phyloP scores from a whole-genome alignment of 2,888 invertebrate genomes.

The Syrphus vitripennis region DNA sequence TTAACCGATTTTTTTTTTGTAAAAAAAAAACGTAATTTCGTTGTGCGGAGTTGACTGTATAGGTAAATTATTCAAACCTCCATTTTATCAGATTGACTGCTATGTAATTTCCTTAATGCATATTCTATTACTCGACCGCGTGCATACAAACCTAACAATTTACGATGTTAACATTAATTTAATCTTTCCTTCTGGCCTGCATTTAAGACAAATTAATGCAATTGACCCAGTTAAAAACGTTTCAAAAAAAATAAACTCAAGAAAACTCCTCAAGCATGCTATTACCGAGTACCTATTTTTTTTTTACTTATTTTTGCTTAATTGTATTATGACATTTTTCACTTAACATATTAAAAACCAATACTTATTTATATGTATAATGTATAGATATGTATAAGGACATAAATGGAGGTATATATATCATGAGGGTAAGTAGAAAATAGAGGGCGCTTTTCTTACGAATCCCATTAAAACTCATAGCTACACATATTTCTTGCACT shows the following conservation, averaged over 20 bases:
- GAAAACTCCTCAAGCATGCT: background rate
- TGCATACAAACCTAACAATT: background rate
- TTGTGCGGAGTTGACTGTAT: no score
- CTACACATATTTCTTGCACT: background rate
- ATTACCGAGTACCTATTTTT: conserved; percentile 13
- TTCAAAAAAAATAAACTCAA: background rate
- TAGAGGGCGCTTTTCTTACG: background rate
- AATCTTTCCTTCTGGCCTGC: background rate
- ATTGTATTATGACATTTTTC: conserved; percentile 41
- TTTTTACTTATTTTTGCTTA: background rate
- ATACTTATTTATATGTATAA: no score
- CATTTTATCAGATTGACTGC: background rate
- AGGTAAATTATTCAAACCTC: background rate
- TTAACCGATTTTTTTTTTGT: no score
- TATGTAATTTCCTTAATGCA: background rate
- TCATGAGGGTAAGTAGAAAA: background rate
- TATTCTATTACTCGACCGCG: background rate
- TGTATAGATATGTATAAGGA: background rate
- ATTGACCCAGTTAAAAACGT: conserved; percentile 54
- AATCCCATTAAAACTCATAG: no score
- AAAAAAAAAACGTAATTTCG: no score
- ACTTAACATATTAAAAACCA: conserved; percentile 48
- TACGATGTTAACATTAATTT: conserved; percentile 22
- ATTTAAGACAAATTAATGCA: conserved; percentile 39
- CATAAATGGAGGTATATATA: conserved; percentile 1